Percentiles rank a stretch among this genome's conserved stretches.
Conservation (phyloP, 1,140 invertebrate species). For the Aethina tumida region DNA sequence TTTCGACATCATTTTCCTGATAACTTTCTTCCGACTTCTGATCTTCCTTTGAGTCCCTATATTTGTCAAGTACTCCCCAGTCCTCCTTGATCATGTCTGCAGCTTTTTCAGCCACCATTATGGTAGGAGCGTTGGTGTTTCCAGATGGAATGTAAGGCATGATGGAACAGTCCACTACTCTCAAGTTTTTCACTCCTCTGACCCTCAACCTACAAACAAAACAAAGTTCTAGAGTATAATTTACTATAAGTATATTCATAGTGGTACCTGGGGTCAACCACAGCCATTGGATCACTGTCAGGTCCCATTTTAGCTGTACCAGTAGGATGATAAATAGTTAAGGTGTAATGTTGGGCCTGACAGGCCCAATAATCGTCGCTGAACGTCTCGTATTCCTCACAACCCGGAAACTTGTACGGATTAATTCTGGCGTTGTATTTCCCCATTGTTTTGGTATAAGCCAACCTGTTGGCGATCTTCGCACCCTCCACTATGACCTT, state of each 20-base stretch:
- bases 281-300: constrained; percentile 45
- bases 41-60: constrained; percentile 11
- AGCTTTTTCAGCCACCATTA: constrained; percentile 72
- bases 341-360: constrained; percentile 53
- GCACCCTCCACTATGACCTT: constrained; percentile 59
- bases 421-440: constrained; percentile 53
- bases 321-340: constrained; percentile 57
- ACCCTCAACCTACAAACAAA: too few relatives aligned
- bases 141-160: constrained; percentile 65
- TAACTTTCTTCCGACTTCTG: constrained; percentile 4
- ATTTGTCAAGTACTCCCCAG: constrained; percentile 30
- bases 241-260: too few relatives aligned
- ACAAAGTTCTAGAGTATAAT: too few relatives aligned
- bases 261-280: constrained; percentile 58
- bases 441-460: constrained; percentile 49
- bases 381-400: constrained; percentile 41
- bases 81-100: constrained; percentile 59
- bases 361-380: constrained; percentile 64
- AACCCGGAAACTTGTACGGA: constrained; percentile 49
- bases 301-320: constrained; percentile 72
- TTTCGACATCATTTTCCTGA: constrained; percentile 1
- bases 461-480: constrained; percentile 53
- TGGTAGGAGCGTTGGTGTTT: constrained; percentile 66
- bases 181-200: constrained; percentile 47
- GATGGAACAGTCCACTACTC: constrained; percentile 70